Evolutionary conservation across 2,113 vertebrate species (phyloP), one percentile per base, ranked within the genome.

Genomic region (Neolamprologus longior): DNA sequence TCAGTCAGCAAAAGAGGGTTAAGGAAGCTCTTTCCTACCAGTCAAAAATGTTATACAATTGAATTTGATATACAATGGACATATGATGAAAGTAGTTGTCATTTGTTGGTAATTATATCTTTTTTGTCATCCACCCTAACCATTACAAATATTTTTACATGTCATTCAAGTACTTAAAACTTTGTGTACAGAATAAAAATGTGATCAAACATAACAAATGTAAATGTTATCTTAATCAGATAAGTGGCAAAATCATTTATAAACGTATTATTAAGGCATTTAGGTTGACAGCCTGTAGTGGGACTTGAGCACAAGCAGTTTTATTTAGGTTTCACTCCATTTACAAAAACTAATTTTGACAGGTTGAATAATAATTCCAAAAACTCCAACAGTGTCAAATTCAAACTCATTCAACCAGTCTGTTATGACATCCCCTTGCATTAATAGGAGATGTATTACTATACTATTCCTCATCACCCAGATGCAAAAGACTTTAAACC

Each of bases 401-500:
- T 88, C 4, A 19, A n/a, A 1, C 9, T 52, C 12, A 6, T 71
- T 73, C 24, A 47, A 50, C 4, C 71, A 78, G 42, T 45, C 37
- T 28, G 57, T 6, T 71, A 26, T 76, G 21, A 76, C 50, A 86
- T 37, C 33, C 61, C 10, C 33, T 37, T 37, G 33, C 10, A 66
- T 66, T 37, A 21, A 66, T 37, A 21, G 61, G 7, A 37, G 10
- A 21, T 37, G 61, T 21, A 37, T 37, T 13, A 66, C 19, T 66
- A 37, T 66, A 66, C 73, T 82, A 6, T 35, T 90, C 91, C 88
- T 80, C 21, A 17, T 11, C 26, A 45, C 11, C 88, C 90, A 93
- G 13, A 81, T 58, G 52, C 83, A 89, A 85, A 83, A 80, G 78
- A 45, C 57, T 87, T 85, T 54, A 88, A 87, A 89, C 55, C 26